Base-by-base conservation (phyloP, 2,888 invertebrate genomes). In the Slavum lentiscoides region DNA sequence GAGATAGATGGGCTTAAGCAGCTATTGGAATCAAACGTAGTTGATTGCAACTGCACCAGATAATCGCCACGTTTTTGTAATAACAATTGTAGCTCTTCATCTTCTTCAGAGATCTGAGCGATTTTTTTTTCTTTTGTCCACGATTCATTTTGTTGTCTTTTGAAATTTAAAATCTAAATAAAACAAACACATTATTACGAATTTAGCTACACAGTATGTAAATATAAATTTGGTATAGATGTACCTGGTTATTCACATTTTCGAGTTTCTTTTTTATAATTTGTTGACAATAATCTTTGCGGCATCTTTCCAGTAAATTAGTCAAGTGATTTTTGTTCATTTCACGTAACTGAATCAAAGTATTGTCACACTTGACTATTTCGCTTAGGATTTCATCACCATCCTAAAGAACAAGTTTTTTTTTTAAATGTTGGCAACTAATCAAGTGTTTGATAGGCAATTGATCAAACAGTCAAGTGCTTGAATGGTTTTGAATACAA, bases 311-410 rank as follows among this genome's bases (percentile, higher is more conserved):
- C 82, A 92, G 89, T 2, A 95, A 87, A 82, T 88, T 86, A 82
- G 91, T 91, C 30, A 95, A 87, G 85, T 93, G 92, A 43, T 89
- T 89, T 83, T 92, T 90, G 86, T 97, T 97, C 85, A 95, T 94
- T 87, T 91, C 91, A 83, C 94, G 91, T 11, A 95, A 90, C 37
- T 91, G 90, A 73, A 90, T 89, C 23, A 95, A 87, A 87, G 96
- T 95, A 82, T 93, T 91, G 85, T 95, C 94, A 84, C 96, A 95
- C 85, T 93, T 91, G 85, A 94, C 93, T 19, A 97, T 93, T 88
- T 97, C 97, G 15, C 90, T 88, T 83, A 95, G 88, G 85, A 97
- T 94, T 87, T 97, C 97, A 87, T 96, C 95, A 85, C 94, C 93
- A 6, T 93, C 91, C 74, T 89, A 83, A 69, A 58, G 7, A 61